A percentile compares a stretch with the other conserved stretches of the same genome.
phyloP scores from a whole-genome alignment of 2,797 vertebrate genomes.

The Crocidura indochinensis region DNA sequence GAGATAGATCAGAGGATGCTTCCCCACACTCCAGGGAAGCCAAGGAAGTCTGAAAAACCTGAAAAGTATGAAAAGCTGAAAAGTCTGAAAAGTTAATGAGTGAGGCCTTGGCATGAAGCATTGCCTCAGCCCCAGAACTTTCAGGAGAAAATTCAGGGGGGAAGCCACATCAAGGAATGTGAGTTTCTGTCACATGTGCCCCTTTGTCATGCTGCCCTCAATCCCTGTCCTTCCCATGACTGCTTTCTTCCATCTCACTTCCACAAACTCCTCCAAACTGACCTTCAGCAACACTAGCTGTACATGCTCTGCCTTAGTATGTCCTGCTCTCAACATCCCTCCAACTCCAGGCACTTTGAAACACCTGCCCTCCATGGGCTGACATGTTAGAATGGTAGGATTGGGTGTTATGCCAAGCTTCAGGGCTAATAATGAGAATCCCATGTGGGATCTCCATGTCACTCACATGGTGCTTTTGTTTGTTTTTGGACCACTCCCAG shows the following conservation, averaged over 20 bases:
- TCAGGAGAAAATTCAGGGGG: not conserved
- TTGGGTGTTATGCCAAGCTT: not conserved
- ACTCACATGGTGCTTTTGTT: too few relatives aligned
- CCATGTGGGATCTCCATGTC: not conserved
- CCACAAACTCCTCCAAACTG: slow-evolving; percentile 31
- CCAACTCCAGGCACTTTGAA: accelerated
- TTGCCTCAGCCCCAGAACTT: not conserved
- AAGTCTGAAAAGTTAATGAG: not conserved
- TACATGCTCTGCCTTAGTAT: accelerated
- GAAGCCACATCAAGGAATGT: too few relatives aligned
- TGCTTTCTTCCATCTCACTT: not conserved
- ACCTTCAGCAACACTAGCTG: not conserved
- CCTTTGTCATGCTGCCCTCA: not conserved
- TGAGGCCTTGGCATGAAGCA: not conserved
- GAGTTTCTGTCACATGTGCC: too few relatives aligned
- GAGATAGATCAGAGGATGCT: too few relatives aligned
- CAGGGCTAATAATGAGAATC: not conserved
- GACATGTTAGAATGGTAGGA: not conserved
- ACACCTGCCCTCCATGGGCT: not conserved
- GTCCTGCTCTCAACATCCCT: not conserved
- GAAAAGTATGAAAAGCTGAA: not conserved
- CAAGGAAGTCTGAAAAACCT: too few relatives aligned
- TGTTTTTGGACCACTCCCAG: too few relatives aligned
- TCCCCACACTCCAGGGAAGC: too few relatives aligned
- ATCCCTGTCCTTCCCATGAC: slow-evolving; percentile 35